Percentiles rank a stretch among this genome's conserved stretches.
These are phyloP conservation scores for Stictocephala bisonia DNA, from an alignment of 2,888 invertebrate genomes.

Conservation along the genomic window DNA sequence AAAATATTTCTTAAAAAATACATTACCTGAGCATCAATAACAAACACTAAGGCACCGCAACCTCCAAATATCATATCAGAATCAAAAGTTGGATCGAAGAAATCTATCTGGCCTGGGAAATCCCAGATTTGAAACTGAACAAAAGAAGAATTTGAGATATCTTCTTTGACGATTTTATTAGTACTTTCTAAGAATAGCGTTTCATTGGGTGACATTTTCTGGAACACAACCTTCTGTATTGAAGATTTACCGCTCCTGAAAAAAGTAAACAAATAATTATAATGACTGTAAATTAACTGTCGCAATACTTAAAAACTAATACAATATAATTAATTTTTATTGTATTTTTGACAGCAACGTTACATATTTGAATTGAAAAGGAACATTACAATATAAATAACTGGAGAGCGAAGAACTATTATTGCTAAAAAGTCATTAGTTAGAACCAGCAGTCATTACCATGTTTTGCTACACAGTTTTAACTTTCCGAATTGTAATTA, in stretches of 20 bases:
- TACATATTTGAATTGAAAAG: no score
- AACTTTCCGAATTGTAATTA: no score
- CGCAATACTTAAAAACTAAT: no score
- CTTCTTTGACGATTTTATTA: slow-evolving; percentile 98
- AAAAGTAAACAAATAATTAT: slow-evolving; percentile 61
- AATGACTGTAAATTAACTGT: no score
- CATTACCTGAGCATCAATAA: slow-evolving; percentile 93
- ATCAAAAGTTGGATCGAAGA: slow-evolving; percentile 96
- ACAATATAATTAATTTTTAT: no score
- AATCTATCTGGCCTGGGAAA: slow-evolving; percentile 98
- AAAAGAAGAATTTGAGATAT: slow-evolving; percentile 96
- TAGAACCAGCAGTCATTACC: no score
- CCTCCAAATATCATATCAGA: slow-evolving; percentile 96
- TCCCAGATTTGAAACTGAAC: slow-evolving; percentile 99
- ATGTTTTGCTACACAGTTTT: no score
- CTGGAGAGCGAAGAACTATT: no score
- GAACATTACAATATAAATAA: no score
- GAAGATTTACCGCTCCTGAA: slow-evolving; percentile 98
- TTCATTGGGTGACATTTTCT: slow-evolving; percentile 99
- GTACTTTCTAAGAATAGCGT: slow-evolving; percentile 98
- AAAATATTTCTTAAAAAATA: no score
- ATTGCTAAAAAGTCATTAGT: no score
- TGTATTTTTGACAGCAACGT: no score
- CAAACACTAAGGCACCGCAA: slow-evolving; percentile 97
- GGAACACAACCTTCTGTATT: slow-evolving; percentile 99